These are phyloP conservation scores for Dinothrombium tinctorium DNA, from an alignment of 1,140 invertebrate species.

Conservation along the genomic window DNA sequence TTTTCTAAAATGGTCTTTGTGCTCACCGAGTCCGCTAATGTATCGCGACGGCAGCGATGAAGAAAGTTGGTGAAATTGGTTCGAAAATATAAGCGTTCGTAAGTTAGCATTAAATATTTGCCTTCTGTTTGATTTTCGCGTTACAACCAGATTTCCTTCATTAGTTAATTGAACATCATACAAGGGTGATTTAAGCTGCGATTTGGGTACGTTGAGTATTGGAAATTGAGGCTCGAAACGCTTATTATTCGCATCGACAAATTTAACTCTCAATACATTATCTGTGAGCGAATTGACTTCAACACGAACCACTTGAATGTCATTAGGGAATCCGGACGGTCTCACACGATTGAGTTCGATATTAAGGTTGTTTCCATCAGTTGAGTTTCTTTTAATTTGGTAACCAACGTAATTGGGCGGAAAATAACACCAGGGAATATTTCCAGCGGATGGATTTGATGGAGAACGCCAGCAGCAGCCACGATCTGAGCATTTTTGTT, in stretches of 20 bases:
- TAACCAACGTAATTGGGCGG: background rate
- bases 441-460: too few species aligned
- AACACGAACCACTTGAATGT: slow-evolving; percentile 33
- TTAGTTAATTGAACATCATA: background rate
- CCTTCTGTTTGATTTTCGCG: background rate
- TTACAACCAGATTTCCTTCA: slow-evolving; percentile 1
- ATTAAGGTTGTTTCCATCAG: background rate
- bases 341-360: slow-evolving; percentile 4
- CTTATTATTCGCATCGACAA: slow-evolving; percentile 19
- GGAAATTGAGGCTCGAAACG: slow-evolving; percentile 19
- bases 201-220: background rate
- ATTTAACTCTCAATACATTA: slow-evolving; percentile 35
- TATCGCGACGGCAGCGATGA: background rate
- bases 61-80: slow-evolving; percentile 4
- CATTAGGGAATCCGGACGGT: slow-evolving; percentile 35
- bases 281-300: slow-evolving; percentile 36
- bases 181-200: background rate
- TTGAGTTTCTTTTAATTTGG: background rate
- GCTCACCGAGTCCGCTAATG: slow-evolving; percentile 10
- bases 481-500: too few species aligned
- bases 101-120: slow-evolving; percentile 2
- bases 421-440: background rate
- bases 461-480: too few species aligned
- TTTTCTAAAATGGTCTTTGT: slow-evolving; percentile 8
- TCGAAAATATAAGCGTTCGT: background rate